phyloP scores from a whole-genome alignment of 2,797 vertebrate species.

The Phataginus tricuspis region DNA sequence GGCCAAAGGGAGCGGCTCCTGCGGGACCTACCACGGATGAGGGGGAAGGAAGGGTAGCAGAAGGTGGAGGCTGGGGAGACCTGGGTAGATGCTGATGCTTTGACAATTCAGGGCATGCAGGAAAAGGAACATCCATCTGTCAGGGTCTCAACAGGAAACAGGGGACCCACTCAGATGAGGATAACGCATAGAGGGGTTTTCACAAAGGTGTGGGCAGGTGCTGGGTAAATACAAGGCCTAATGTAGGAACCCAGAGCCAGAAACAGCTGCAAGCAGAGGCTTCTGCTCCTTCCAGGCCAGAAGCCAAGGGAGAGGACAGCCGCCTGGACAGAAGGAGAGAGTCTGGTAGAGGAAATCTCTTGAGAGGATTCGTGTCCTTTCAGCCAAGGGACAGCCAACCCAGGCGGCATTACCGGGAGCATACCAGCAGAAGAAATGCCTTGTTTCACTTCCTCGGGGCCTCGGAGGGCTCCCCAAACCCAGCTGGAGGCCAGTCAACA shows the following conservation, averaged over 20 bases:
- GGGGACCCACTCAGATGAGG: not conserved
- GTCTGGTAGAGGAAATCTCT: not conserved
- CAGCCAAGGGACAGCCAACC: not conserved
- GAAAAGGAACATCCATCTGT: not conserved
- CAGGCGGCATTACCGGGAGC: not conserved
- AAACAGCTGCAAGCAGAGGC: not conserved
- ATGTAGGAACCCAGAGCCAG: not conserved
- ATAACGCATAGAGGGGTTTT: too few relatives aligned
- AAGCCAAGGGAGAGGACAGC: not conserved
- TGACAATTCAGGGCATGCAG: not conserved
- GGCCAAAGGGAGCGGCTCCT: too few relatives aligned
- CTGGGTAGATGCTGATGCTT: not conserved
- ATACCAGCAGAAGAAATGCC: not conserved
- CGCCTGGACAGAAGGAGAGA: not conserved
- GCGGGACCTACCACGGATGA: not conserved
- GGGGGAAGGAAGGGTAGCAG: not conserved
- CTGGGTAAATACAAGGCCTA: not conserved
- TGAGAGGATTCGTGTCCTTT: not conserved
- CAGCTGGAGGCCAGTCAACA: not conserved
- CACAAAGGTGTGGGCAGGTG: not conserved
- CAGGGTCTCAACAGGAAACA: not conserved
- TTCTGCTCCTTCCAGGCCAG: not conserved
- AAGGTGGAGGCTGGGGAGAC: not conserved
- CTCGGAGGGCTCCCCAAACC: not conserved
- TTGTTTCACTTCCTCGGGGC: not conserved